A percentile compares a stretch with the other conserved stretches of the same genome.
Conservation (phyloP, 1,140 invertebrate species). For the Pseudomyrmex dendroicus region DNA sequence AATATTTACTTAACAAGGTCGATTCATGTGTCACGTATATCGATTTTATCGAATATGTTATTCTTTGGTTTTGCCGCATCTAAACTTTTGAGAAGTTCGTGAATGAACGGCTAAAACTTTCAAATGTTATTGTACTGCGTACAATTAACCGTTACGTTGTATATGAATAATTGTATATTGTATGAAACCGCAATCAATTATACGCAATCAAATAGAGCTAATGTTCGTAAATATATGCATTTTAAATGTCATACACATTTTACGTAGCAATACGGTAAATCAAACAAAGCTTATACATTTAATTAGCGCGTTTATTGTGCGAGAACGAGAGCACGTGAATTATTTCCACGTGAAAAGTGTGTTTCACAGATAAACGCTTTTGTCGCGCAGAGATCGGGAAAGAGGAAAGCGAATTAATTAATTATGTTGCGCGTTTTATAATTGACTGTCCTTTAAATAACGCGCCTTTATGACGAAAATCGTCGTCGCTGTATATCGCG, state of each 20-base stretch:
- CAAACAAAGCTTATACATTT: slow-evolving; percentile 54
- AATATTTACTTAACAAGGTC: not conserved
- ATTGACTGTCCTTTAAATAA: slow-evolving; percentile 42
- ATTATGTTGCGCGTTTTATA: slow-evolving; percentile 48
- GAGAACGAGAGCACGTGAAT: slow-evolving; percentile 16
- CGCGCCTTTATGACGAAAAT: slow-evolving; percentile 30
- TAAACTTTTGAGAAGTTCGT: not conserved
- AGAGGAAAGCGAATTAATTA: slow-evolving; percentile 30
- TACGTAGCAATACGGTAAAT: slow-evolving; percentile 40
- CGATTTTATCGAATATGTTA: not conserved
- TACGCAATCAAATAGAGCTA: slow-evolving; percentile 25
- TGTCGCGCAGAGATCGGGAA: not conserved
- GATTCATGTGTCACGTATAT: not conserved
- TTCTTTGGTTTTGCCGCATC: not conserved
- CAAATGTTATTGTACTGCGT: slow-evolving; percentile 26
- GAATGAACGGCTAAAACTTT: slow-evolving; percentile 28
- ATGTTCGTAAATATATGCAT: slow-evolving; percentile 36
- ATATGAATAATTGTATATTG: slow-evolving; percentile 40
- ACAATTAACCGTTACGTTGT: not conserved
- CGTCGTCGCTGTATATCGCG: not conserved
- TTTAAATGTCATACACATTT: slow-evolving; percentile 46
- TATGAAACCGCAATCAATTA: slow-evolving; percentile 42
- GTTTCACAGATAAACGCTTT: slow-evolving; percentile 57
- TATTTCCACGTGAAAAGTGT: slow-evolving; percentile 48
- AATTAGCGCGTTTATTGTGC: slow-evolving; percentile 40